phyloP scores from a whole-genome alignment of 2,797 vertebrate genomes.

The Melanotaenia parkinsoni region DNA sequence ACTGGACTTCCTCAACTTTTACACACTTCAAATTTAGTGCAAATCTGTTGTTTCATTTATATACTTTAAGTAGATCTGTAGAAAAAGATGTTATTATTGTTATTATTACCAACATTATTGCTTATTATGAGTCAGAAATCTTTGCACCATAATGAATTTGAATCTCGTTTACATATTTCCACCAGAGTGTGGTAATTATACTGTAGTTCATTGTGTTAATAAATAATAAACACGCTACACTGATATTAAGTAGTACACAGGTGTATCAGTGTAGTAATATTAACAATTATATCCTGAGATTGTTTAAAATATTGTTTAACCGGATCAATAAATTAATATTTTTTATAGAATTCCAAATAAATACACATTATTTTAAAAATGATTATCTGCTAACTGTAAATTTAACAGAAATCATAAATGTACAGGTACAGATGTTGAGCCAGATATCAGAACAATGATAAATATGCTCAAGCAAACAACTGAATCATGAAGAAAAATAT shows the following conservation, averaged over 20 bases:
- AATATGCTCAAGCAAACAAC: background rate
- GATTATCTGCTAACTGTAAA: background rate
- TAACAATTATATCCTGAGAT: background rate
- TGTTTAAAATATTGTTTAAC: too few relatives aligned
- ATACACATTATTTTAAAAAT: too few relatives aligned
- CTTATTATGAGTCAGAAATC: too few relatives aligned
- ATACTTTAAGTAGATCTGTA: background rate
- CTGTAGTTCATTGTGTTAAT: too few relatives aligned
- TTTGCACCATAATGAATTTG: too few relatives aligned
- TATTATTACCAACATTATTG: too few relatives aligned
- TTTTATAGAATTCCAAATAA: background rate
- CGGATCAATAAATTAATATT: background rate
- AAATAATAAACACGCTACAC: fast-evolving
- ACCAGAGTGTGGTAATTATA: too few relatives aligned
- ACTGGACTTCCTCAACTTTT: too few relatives aligned
- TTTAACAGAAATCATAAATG: background rate
- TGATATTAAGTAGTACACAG: background rate
- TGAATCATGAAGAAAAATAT: background rate
- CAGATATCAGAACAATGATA: background rate
- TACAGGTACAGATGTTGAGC: background rate
- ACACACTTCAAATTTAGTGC: background rate
- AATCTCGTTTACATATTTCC: background rate
- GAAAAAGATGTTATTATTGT: background rate
- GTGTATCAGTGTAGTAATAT: background rate
- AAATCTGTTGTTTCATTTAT: background rate